A percentile compares a stretch with the other conserved stretches of the same genome.
Conservation (phyloP, 2,113 vertebrate genomes). For the Tachysurus vachellii region DNA sequence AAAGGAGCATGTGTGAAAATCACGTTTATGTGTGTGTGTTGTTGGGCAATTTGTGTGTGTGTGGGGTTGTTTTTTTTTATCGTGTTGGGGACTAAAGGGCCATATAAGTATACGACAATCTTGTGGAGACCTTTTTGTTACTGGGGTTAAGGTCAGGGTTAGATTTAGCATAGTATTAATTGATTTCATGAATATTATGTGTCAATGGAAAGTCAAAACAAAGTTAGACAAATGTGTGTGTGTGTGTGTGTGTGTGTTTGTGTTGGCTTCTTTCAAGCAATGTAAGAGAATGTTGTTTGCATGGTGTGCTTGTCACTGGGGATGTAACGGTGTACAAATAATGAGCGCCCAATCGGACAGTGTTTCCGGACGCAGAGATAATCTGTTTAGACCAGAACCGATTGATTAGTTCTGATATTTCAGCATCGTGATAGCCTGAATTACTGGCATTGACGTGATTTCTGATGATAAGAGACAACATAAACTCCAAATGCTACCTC, state of each 20-base stretch:
- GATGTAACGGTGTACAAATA: conserved; percentile 9
- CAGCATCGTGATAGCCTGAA: neutral
- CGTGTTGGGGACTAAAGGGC: too few relatives aligned
- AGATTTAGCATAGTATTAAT: neutral
- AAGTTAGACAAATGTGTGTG: neutral
- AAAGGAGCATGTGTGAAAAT: neutral
- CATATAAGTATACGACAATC: neutral
- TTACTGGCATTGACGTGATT: neutral
- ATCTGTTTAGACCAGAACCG: neutral
- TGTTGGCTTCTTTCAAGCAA: neutral
- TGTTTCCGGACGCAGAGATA: neutral
- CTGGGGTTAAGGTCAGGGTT: neutral
- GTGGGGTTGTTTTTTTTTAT: neutral
- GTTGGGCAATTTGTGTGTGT: neutral
- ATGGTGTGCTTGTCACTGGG: neutral
- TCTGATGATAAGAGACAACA: neutral
- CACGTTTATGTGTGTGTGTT: neutral
- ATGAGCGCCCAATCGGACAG: neutral
- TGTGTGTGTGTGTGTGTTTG: neutral
- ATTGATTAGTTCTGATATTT: conserved; percentile 6
- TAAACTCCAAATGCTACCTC: neutral
- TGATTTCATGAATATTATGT: neutral
- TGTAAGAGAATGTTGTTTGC: conserved; percentile 10
- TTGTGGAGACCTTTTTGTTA: neutral
- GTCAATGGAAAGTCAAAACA: neutral